phyloP scores from a whole-genome alignment of 2,113 vertebrate genomes.

The Vicugna pacos region DNA sequence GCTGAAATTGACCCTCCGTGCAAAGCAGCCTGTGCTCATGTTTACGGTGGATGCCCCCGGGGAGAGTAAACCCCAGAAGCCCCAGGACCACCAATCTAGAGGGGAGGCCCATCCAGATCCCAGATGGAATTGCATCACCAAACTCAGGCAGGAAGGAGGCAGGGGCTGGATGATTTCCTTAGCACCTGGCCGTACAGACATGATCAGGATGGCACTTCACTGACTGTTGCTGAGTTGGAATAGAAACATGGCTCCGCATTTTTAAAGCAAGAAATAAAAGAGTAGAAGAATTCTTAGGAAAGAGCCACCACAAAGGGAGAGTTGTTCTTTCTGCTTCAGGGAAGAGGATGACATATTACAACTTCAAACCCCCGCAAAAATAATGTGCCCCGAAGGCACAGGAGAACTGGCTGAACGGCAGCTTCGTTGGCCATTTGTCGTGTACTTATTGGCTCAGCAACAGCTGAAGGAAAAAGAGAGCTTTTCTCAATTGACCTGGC shows the following conservation, averaged over 20 bases:
- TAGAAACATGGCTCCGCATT: not conserved
- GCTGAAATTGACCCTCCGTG: not conserved
- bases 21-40: not conserved
- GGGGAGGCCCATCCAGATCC: not conserved
- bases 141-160: not conserved
- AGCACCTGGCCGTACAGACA: not conserved
- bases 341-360: not conserved
- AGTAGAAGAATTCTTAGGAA: not conserved
- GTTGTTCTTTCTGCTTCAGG: not conserved
- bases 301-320: not conserved
- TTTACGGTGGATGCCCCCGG: too few relatives aligned
- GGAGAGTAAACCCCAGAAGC: not conserved
- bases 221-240: not conserved
- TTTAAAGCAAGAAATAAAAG: constrained; percentile 35
- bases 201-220: not conserved
- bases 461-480: not conserved
- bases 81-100: not conserved
- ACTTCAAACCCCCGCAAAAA: not conserved
- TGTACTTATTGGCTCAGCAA: not conserved
- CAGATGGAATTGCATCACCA: not conserved
- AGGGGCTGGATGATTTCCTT: not conserved
- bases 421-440: not conserved
- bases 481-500: not conserved
- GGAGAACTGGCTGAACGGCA: not conserved
- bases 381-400: not conserved